phyloP scores from a whole-genome alignment of 2,797 vertebrate genomes.

The Pyrocephalus nanus region DNA sequence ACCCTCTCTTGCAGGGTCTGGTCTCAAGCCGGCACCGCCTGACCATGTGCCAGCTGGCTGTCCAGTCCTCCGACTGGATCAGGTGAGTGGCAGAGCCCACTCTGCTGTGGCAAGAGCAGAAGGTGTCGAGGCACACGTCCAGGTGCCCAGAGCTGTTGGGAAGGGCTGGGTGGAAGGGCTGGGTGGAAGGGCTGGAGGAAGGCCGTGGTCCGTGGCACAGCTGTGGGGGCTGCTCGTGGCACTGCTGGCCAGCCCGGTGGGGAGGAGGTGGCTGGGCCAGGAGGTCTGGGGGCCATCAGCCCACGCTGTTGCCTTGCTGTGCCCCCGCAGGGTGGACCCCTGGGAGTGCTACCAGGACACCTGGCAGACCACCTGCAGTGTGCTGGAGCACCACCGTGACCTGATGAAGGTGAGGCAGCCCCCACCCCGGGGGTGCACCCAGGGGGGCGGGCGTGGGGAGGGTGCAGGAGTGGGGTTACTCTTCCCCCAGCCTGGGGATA shows the following conservation, averaged over 20 bases:
- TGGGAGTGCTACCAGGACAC: constrained; percentile 99
- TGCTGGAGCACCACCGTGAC: constrained; percentile 95
- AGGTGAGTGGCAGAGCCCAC: constrained; percentile 77
- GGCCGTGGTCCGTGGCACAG: background rate
- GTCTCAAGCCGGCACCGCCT: constrained; percentile 94
- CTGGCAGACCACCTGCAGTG: constrained; percentile 97
- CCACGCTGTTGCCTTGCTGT: background rate
- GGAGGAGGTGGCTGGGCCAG: background rate
- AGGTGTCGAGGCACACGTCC: background rate
- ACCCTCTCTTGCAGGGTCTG: constrained; percentile 82
- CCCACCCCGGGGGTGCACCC: accelerated
- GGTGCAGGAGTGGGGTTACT: background rate
- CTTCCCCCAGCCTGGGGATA: background rate
- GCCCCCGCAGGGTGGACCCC: constrained; percentile 87
- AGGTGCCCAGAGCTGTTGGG: background rate
- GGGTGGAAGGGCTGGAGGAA: background rate
- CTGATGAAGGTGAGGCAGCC: constrained; percentile 90
- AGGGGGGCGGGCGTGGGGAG: background rate
- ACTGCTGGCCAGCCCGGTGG: background rate
- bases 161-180: background rate
- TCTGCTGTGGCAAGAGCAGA: accelerated
- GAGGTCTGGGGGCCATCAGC: background rate
- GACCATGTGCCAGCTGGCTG: constrained; percentile 97
- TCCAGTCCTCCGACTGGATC: constrained; percentile 98
- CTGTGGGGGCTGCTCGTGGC: background rate